Percentiles rank a stretch among this genome's conserved stretches.
Evolutionary conservation across 2,797 vertebrate genomes (phyloP).

Genomic region (Limnodromus scolopaceus): DNA sequence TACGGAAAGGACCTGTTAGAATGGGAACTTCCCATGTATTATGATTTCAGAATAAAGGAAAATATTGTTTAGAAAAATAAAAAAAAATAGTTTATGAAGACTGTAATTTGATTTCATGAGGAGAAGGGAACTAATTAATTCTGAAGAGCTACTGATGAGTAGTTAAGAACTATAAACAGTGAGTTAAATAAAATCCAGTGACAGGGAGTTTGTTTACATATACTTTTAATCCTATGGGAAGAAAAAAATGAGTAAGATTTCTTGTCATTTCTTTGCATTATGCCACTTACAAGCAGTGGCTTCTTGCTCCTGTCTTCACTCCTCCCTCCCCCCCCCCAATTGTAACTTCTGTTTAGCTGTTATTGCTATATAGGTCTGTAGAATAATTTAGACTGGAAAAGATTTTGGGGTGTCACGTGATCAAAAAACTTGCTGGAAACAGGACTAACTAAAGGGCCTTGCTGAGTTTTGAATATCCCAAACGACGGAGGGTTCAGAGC

Average conservation of each 20-base stretch:
- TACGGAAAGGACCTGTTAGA: not conserved
- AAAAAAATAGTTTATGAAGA: not conserved
- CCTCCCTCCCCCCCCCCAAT: no score
- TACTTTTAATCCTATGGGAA: not conserved
- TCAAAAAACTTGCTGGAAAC: not conserved
- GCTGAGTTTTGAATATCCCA: not conserved
- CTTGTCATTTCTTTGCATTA: not conserved
- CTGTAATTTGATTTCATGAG: not conserved
- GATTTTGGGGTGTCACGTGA: not conserved
- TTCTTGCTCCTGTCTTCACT: not conserved
- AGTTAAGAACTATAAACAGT: not conserved
- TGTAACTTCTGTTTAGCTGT: not conserved
- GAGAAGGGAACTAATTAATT: slow-evolving; percentile 18
- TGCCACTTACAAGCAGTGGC: not conserved
- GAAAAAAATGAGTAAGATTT: not conserved
- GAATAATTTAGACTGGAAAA: not conserved
- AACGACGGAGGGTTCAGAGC: not conserved
- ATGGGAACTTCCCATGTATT: not conserved
- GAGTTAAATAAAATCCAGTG: not conserved
- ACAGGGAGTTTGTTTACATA: not conserved
- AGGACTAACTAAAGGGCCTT: not conserved
- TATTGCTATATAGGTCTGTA: not conserved
- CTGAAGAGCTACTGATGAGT: not conserved
- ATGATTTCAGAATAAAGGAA: not conserved
- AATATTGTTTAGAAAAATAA: not conserved